Conservation (phyloP, 1,140 invertebrate genomes). For the Drosophila yakuba region DNA sequence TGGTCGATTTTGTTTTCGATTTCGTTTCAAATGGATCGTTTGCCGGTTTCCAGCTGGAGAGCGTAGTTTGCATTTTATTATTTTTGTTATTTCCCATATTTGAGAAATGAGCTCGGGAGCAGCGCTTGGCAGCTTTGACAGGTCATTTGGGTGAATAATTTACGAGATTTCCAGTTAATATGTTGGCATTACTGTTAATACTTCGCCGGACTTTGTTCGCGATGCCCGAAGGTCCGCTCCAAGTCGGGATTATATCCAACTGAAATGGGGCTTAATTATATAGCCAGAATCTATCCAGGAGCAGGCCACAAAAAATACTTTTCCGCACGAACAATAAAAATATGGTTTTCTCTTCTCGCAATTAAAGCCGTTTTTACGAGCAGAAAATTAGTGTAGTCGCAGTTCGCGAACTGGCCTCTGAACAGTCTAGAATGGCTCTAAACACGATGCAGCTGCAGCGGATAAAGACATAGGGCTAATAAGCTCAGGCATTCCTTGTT, state of each 20-base stretch:
- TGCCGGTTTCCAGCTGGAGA: conserved; percentile 25
- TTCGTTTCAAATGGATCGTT: conserved; percentile 74
- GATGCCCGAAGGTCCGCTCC: conserved; percentile 4
- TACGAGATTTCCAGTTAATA: conserved; percentile 81
- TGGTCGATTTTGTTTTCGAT: conserved; percentile 68
- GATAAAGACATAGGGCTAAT: conserved; percentile 6
- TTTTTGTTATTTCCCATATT: conserved; percentile 53
- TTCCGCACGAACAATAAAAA: conserved; percentile 69
- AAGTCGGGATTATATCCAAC: conserved; percentile 61
- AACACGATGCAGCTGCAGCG: conserved; percentile 32
- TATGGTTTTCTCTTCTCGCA: conserved; percentile 55
- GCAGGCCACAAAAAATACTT: conserved; percentile 30
- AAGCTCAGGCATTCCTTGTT: conserved; percentile 4
- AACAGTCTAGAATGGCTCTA: conserved; percentile 18
- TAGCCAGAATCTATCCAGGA: conserved; percentile 48
- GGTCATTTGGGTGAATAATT: conserved; percentile 73
- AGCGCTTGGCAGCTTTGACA: conserved; percentile 52
- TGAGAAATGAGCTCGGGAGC: conserved; percentile 46
- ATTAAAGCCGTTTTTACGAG: conserved; percentile 74
- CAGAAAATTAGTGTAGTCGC: conserved; percentile 71
- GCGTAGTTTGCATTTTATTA: conserved; percentile 59
- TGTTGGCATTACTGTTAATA: conserved; percentile 75
- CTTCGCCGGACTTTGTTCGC: conserved; percentile 11
- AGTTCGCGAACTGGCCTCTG: conserved; percentile 29
- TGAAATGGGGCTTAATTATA: conserved; percentile 69